Conservation (phyloP, 2,888 invertebrate species). For the Amphimallon solstitiale region DNA sequence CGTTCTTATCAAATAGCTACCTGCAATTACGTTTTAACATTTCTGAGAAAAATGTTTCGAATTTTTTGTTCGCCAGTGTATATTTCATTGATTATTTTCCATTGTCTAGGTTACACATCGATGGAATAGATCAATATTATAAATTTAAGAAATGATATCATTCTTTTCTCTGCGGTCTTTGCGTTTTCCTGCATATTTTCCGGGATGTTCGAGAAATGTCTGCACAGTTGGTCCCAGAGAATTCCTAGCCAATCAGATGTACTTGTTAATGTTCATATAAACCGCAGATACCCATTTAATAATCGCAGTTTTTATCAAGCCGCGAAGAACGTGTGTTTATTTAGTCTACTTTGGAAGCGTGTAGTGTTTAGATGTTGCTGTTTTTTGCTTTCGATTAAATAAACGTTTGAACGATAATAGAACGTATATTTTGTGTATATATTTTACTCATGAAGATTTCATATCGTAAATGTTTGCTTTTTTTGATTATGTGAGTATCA, state of each 20-base stretch:
- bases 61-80: not conserved
- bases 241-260: constrained; percentile 6
- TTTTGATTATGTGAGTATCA: constrained; percentile 19
- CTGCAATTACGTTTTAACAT: too few species aligned
- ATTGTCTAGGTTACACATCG: not conserved
- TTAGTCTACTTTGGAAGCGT: too few species aligned
- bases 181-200: constrained; percentile 12
- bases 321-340: not conserved
- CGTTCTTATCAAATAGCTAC: too few species aligned
- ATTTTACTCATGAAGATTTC: constrained; percentile 5
- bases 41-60: too few species aligned
- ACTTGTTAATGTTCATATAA: constrained; percentile 6
- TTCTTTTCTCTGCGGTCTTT: constrained; percentile 7
- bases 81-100: too few species aligned
- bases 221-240: not conserved
- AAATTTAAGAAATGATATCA: constrained; percentile 6
- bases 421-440: too few species aligned
- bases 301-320: not conserved
- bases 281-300: constrained; percentile 2
- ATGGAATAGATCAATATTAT: constrained; percentile 6
- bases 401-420: too few species aligned
- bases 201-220: not conserved
- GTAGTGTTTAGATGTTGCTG: too few species aligned
- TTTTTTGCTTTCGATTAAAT: too few species aligned
- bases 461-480: constrained; percentile 22